Base-by-base conservation (phyloP, 64 coral and sea anemone genomes). In the Anthopleura sola region DNA sequence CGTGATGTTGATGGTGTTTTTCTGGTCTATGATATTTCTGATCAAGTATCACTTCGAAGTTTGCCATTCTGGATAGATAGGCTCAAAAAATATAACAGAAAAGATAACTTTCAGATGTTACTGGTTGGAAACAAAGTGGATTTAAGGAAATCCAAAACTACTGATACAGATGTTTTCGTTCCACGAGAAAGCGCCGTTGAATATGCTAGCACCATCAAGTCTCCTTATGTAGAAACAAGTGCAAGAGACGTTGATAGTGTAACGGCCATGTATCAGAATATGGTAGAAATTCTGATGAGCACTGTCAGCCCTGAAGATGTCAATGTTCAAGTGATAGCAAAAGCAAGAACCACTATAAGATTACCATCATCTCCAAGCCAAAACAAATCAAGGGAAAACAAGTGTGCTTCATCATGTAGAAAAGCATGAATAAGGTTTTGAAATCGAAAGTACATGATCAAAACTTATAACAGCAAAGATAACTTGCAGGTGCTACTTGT, bases 61-160 rank as follows among this genome's bases (percentile, higher is more conserved):
- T 58, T 58, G 55, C 14, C 14, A 21, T 58, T 58, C 55, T 58
- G 55, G 55, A 58, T 11, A 58, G 21, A 4, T 21, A 58, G 21
- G 15, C 19, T 58, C 5, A 58, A 58, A 51, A 39, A 86, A 2
- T 10, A 50, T 1, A 18, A 76, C 11, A 13, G 23, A 19, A 21
- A 17, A n/a, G 85, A 86, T 75, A 86, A 9, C n/a, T 23, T n/a
- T 0, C 68, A 71, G 24, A 47, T 75, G 31, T 46, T 75, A 46
- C 51, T 86, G 23, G 85, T 86, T 0, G 86, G 86, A 55, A 87
- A 87, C 51, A 87, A 87, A 79, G 51, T 54, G 15, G 23, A 29
- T 58, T 18, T 75, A 74, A 16, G 36, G 48, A 10, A 68, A 85
- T n/a, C n/a, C n/a, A 49, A 48, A 48, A 11, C 33, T 39, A 58